Percentiles rank a stretch among this genome's conserved stretches.
Conservation (phyloP, 1,140 invertebrate genomes). For the Drosophila baimaii region DNA sequence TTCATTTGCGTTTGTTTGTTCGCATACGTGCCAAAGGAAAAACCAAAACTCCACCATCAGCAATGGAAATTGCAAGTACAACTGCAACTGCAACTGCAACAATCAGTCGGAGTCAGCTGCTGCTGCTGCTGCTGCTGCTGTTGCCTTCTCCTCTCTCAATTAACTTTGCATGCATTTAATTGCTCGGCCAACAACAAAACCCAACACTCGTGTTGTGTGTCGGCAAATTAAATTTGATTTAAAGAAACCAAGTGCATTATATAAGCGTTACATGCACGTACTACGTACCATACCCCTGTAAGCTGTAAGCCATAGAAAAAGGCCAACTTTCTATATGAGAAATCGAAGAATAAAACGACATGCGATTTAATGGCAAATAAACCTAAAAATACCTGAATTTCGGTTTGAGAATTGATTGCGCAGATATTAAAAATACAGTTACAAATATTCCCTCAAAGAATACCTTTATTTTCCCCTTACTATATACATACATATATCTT, state of each 20-base stretch:
- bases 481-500: neutral
- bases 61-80: constrained; percentile 14
- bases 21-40: constrained; percentile 22
- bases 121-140: constrained; percentile 9
- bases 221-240: constrained; percentile 34
- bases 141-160: constrained; percentile 32
- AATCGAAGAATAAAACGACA: neutral
- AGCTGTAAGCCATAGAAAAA: neutral
- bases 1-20: constrained; percentile 20
- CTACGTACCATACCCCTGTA: no score
- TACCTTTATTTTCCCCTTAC: neutral
- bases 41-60: constrained; percentile 10
- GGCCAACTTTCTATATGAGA: constrained; percentile 1
- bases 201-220: constrained; percentile 11
- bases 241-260: constrained; percentile 40
- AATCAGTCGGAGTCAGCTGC: constrained; percentile 21
- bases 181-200: constrained; percentile 26
- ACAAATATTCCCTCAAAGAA: neutral
- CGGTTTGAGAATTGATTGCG: neutral
- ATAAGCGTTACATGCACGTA: constrained; percentile 30
- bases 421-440: neutral
- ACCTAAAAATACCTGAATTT: neutral
- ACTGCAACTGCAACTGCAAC: constrained; percentile 19
- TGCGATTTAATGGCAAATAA: no score
- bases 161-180: constrained; percentile 46